Evolutionary conservation across 1,140 invertebrate species (phyloP), one percentile per base, ranked within the genome.

Genomic region (Nomia melanderi): DNA sequence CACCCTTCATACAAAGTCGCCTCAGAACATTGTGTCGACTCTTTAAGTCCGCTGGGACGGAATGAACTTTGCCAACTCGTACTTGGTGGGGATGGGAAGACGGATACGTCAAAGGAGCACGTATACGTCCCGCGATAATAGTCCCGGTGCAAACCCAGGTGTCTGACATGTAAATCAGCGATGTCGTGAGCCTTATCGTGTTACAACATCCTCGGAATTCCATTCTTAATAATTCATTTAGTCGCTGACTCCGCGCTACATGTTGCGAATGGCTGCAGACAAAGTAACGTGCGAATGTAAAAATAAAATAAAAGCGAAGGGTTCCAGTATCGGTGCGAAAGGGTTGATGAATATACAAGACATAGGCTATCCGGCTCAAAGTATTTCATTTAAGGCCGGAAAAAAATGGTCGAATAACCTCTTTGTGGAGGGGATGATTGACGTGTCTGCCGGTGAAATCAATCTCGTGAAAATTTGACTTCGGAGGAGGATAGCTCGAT

Each of bases 1-100:
- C 82, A 78, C 81, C 79, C 83, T 66, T 84, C 72, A 70, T 77
- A 69, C 82, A 77, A 83, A 81, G 62, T 69, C 65, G 54, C 65
- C 47, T 39, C 36, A 20, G 54, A 57, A 69, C 53, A 62, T 81
- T 72, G 60, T 57, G 66, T 63, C 14, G 60, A 44, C 70, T 74
- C 75, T 83, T 76, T 70, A 81, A 82, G 71, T 53, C 56, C 67
- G 59, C 80, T 65, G 66, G 64, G 54, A n/a, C 60, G 67, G 67
- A 70, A 75, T 54, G 60, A 54, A 14, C 33, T 8, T 8, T 41
- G 66, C 41, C 60, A 20, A 33, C 27, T 25, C n/a, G 66, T 56
- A 56, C 14, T 67, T 25, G 14, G 27, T 31, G 29, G 4, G 20
- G 14, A 17, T 23, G 41, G 60, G 41, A 33, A 56, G 33, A 57